A percentile compares a stretch with the other conserved stretches of the same genome.
These are phyloP conservation scores for Triplophysa siluroides DNA, from an alignment of 2,113 vertebrate species.

Conservation along the genomic window DNA sequence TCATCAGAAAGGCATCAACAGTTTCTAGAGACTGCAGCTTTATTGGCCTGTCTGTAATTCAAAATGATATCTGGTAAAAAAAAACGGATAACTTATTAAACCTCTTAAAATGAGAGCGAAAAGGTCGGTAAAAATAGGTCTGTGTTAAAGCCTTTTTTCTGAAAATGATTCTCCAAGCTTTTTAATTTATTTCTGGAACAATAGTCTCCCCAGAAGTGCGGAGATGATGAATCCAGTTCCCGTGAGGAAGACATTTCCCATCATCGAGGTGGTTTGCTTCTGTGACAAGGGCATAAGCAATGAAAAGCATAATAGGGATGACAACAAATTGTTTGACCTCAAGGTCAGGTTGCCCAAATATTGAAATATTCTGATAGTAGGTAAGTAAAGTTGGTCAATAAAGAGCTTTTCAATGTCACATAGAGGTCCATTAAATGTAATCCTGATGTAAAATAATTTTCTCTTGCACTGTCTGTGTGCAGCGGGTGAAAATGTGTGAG, in stretches of 20 bases:
- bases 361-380: neutral
- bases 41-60: slow-evolving; percentile 53
- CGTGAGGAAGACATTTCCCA: slow-evolving; percentile 14
- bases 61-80: slow-evolving; percentile 1
- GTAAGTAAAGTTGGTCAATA: neutral
- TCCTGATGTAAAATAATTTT: neutral
- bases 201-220: slow-evolving; percentile 47
- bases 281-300: slow-evolving; percentile 37
- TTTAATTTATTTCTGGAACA: slow-evolving; percentile 42
- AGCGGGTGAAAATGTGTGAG: neutral
- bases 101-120: slow-evolving; percentile 59
- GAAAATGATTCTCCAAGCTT: slow-evolving; percentile 55
- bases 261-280: slow-evolving; percentile 20
- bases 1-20: slow-evolving; percentile 24
- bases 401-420: neutral
- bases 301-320: slow-evolving; percentile 5
- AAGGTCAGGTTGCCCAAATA: neutral
- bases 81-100: slow-evolving; percentile 23
- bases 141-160: slow-evolving; percentile 52
- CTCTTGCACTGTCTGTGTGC: neutral
- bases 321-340: slow-evolving; percentile 24
- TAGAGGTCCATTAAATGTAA: neutral
- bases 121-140: slow-evolving; percentile 48
- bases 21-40: slow-evolving; percentile 39
- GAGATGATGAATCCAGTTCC: slow-evolving; percentile 52